Percentiles rank a stretch among this genome's conserved stretches.
phyloP scores from a whole-genome alignment of 2,888 invertebrate species.

The Spatulosminthurus flaviceps region DNA sequence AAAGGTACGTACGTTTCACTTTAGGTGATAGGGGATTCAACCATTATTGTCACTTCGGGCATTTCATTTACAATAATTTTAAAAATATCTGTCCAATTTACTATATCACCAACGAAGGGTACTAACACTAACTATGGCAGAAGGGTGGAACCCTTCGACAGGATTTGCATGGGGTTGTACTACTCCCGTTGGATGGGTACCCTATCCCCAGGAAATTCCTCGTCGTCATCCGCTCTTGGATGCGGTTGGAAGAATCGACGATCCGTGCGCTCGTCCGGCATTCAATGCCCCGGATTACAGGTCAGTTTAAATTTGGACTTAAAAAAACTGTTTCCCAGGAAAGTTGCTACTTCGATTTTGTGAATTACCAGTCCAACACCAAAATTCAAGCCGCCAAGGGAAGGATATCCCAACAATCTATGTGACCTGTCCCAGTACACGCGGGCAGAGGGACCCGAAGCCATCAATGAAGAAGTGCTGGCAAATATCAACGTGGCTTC shows the following conservation, averaged over 20 bases:
- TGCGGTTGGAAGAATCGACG: slow-evolving; percentile 57
- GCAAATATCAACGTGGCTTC: slow-evolving; percentile 41
- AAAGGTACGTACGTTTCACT: no score
- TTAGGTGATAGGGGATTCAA: no score
- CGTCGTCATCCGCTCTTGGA: slow-evolving; percentile 59
- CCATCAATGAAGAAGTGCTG: neutral
- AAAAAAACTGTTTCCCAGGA: neutral
- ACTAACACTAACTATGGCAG: slow-evolving; percentile 41
- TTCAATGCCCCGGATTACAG: slow-evolving; percentile 55
- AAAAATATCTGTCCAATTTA: no score
- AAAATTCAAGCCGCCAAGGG: slow-evolving; percentile 57
- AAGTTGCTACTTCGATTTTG: neutral
- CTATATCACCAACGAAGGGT: no score
- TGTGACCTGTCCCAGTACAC: slow-evolving; percentile 58
- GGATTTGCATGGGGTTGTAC: slow-evolving; percentile 58
- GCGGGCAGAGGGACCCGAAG: slow-evolving; percentile 25
- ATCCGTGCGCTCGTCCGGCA: slow-evolving; percentile 61
- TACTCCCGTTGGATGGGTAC: slow-evolving; percentile 50
- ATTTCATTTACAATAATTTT: no score
- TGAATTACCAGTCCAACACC: slow-evolving; percentile 56
- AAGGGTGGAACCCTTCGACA: slow-evolving; percentile 45
- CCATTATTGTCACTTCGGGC: no score
- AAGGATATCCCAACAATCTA: slow-evolving; percentile 60
- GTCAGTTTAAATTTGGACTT: slow-evolving; percentile 31
- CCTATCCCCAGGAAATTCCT: slow-evolving; percentile 56